These are phyloP conservation scores for Lasaia peninsularis DNA, from an alignment of 1,140 invertebrate species.

Conservation along the genomic window DNA sequence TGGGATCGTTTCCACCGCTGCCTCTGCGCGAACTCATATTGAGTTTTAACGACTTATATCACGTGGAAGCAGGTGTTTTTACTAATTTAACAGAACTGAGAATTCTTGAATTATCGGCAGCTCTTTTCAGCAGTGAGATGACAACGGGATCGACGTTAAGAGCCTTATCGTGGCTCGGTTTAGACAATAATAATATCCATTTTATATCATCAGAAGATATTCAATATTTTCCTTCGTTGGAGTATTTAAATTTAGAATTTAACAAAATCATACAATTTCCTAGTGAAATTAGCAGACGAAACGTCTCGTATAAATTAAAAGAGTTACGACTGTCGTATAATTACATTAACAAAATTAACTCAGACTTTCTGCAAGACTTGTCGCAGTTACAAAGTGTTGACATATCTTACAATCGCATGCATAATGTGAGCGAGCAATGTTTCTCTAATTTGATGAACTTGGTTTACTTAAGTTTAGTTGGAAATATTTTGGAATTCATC, in stretches of 20 bases:
- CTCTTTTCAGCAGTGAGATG: slow-evolving; percentile 85
- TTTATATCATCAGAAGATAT: slow-evolving; percentile 80
- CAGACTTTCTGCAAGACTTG: slow-evolving; percentile 80
- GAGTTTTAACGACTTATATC: slow-evolving; percentile 89
- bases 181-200: slow-evolving; percentile 91
- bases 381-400: slow-evolving; percentile 81
- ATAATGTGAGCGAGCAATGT: slow-evolving; percentile 50
- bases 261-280: slow-evolving; percentile 84
- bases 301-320: slow-evolving; percentile 82
- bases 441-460: slow-evolving; percentile 82
- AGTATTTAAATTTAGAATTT: slow-evolving; percentile 90
- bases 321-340: slow-evolving; percentile 88
- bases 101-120: slow-evolving; percentile 89
- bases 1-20: slow-evolving; percentile 82
- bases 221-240: slow-evolving; percentile 80
- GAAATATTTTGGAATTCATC: slow-evolving; percentile 79
- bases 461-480: slow-evolving; percentile 81
- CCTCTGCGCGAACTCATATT: slow-evolving; percentile 88
- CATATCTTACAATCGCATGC: slow-evolving; percentile 83
- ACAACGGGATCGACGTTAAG: slow-evolving; percentile 82
- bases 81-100: slow-evolving; percentile 82
- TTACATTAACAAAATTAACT: slow-evolving; percentile 78
- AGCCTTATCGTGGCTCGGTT: slow-evolving; percentile 86
- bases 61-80: slow-evolving; percentile 85
- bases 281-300: slow-evolving; percentile 80